Percentiles rank a stretch among this genome's conserved stretches.
Conservation (phyloP, 2,113 vertebrate species). For the Seriola quinqueradiata region DNA sequence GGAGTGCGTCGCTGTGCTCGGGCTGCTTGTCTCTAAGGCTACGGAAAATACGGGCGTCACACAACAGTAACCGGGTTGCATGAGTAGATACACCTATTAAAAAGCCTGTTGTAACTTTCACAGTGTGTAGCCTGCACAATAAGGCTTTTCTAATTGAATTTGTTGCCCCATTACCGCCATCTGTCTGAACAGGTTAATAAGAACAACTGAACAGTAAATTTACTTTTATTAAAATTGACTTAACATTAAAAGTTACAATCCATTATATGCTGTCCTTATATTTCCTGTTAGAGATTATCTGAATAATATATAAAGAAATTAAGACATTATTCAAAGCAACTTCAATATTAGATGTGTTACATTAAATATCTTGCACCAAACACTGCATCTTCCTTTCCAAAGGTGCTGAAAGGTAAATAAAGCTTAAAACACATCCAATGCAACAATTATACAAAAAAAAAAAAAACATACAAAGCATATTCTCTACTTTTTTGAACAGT, state of each 20-base stretch:
- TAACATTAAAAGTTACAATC: constrained; percentile 75
- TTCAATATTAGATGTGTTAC: constrained; percentile 45
- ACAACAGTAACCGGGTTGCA: not conserved
- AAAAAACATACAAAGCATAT: constrained; percentile 71
- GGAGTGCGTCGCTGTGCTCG: constrained; percentile 28
- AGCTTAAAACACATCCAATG: constrained; percentile 60
- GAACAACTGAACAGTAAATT: constrained; percentile 35
- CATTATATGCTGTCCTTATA: constrained; percentile 4
- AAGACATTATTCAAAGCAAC: constrained; percentile 28
- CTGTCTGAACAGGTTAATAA: not conserved
- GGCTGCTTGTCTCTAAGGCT: constrained; percentile 32
- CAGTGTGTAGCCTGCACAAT: not conserved
- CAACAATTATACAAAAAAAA: constrained; percentile 57
- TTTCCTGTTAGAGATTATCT: constrained; percentile 10
- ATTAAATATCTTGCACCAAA: constrained; percentile 54
- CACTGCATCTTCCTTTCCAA: constrained; percentile 32
- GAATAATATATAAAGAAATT: constrained; percentile 50
- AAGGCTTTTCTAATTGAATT: not conserved
- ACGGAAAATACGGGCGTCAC: not conserved
- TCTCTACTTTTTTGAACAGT: constrained; percentile 16
- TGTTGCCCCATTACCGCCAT: not conserved
- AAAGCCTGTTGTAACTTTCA: not conserved
- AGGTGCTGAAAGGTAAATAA: constrained; percentile 39
- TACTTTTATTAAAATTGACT: constrained; percentile 78
- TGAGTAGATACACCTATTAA: accelerated